Percentiles rank a stretch among this genome's conserved stretches.
These are phyloP conservation scores for Myotis brandtii DNA, from an alignment of 2,113 vertebrate species.

Conservation along the genomic window DNA sequence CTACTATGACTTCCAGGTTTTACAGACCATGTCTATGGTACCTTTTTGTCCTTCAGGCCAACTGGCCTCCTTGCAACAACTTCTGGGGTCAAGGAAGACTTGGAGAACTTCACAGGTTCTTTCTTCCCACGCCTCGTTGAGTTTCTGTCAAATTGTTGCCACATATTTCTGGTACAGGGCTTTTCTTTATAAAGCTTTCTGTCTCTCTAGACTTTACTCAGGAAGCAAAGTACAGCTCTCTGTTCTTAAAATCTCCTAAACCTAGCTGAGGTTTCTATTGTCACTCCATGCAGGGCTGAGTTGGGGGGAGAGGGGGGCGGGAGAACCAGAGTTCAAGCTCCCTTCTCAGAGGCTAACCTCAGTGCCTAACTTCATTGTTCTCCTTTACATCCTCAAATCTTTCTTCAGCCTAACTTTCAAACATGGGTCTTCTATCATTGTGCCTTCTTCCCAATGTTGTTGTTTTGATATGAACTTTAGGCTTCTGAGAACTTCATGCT, in stretches of 20 bases:
- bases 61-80: not conserved
- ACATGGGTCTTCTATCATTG: not conserved
- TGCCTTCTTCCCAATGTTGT: not conserved
- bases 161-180: not conserved
- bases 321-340: not conserved
- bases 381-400: not conserved
- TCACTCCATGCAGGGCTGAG: not conserved
- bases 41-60: not conserved
- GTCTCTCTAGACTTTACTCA: not conserved
- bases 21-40: not conserved
- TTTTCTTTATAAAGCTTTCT: not conserved
- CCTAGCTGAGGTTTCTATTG: not conserved
- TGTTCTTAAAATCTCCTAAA: not conserved
- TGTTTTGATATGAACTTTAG: not conserved
- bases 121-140: not conserved
- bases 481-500: not conserved
- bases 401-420: not conserved
- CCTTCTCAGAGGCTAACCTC: not conserved
- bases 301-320: not conserved
- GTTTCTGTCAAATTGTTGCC: not conserved
- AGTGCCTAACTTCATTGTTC: not conserved
- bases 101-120: not conserved
- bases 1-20: not conserved
- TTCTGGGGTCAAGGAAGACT: not conserved
- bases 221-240: not conserved